Base-by-base conservation (phyloP, 2,113 vertebrate genomes). In the Muntiacus muntjak region DNA sequence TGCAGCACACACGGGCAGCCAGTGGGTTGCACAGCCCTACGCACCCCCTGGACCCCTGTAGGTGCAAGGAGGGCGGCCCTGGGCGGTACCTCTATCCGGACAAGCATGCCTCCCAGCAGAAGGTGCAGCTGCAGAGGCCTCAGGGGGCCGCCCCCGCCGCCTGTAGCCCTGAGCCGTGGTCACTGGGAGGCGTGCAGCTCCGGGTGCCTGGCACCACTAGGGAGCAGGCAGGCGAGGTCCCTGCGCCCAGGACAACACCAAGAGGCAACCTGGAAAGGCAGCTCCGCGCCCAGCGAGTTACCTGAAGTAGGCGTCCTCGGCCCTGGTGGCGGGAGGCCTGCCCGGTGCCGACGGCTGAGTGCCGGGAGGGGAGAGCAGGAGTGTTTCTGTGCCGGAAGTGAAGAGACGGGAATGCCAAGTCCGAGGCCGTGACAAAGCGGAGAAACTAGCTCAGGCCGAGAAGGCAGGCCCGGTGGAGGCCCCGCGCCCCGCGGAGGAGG, bases 381-480 rank as follows among this genome's bases (percentile, higher is more conserved):
- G 30, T n/a, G 15, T n/a, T 64, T 64, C 62, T 64, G 62, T 64
- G 62, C 62, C 15, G 3, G 15, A 33, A 67, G 62, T 9, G 16
- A 67, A 67, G 33, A 16, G 16, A n/a, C 33, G 0, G 33, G 17
- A n/a, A 16, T 19, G 33, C 33, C 8, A 33, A n/a, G 64, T 33
- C 33, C 33, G 1, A n/a, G 33, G 33, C 33, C 1, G 1, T 19
- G 33, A n/a, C 64, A n/a, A 1, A n/a, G 64, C 1, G 7, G 16
- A n/a, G 64, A 67, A 67, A n/a, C 33, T 16, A n/a, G 30, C 64
- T 4, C 7, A 67, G 64, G 64, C 64, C 2, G 7, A n/a, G 64
- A 19, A 67, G 64, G 16, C 64, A n/a, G 64, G 33, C 64, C 64
- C 6, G 2, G 30, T 5, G 26, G 58, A 13, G 58, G 58, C 57